Conservation (phyloP, 2,113 vertebrate genomes). For the Melanocharis versteri region DNA sequence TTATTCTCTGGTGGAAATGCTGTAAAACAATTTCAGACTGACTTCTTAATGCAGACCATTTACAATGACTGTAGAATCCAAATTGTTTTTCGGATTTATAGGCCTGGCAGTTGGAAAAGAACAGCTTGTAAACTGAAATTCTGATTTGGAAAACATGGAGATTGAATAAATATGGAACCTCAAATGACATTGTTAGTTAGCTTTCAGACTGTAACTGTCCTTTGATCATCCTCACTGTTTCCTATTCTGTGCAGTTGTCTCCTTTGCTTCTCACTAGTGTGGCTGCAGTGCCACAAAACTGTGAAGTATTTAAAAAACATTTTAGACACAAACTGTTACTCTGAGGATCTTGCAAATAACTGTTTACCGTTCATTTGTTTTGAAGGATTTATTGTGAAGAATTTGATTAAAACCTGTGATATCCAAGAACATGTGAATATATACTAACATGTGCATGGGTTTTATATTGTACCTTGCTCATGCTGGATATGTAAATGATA, state of each 20-base stretch:
- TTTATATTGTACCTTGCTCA: not conserved
- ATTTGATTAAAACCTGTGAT: not conserved
- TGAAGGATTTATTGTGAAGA: not conserved
- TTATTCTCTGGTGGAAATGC: not conserved
- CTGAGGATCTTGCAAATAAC: not conserved
- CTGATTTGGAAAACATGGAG: not conserved
- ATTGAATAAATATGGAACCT: not conserved
- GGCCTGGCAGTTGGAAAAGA: not conserved
- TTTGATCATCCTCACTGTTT: not conserved
- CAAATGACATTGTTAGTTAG: not conserved
- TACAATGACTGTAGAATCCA: not conserved
- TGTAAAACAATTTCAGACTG: not conserved
- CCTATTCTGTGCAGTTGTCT: not conserved
- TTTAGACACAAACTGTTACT: not conserved
- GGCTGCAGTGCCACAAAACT: not conserved
- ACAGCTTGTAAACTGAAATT: conserved; percentile 10
- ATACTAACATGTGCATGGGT: not conserved
- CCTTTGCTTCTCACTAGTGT: not conserved
- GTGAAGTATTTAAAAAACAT: not conserved
- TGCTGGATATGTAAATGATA: not conserved
- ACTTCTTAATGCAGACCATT: not conserved
- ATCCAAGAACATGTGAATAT: not conserved
- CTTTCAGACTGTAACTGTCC: not conserved
- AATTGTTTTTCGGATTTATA: conserved; percentile 9
- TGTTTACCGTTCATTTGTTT: not conserved